Evolutionary conservation across 2,797 vertebrate genomes (phyloP).

Genomic region (Sebastes iracundus): DNA sequence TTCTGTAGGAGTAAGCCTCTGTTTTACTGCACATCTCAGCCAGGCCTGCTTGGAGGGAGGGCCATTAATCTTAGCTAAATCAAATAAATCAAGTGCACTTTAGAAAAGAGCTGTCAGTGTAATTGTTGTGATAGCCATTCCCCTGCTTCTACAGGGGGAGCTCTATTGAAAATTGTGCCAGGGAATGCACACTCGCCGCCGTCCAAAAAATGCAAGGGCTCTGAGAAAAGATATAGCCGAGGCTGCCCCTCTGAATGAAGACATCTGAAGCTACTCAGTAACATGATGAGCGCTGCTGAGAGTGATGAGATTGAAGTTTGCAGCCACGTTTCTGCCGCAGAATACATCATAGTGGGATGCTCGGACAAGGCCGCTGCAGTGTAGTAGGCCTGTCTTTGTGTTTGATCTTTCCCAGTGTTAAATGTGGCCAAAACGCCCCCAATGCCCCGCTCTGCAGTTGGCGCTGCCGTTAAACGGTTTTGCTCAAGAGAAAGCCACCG

Average conservation of each 20-base stretch:
- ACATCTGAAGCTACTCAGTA: slow-evolving; percentile 44
- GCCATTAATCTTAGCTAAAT: slow-evolving; percentile 80
- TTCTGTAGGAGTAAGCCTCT: slow-evolving; percentile 16
- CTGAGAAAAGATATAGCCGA: slow-evolving; percentile 38
- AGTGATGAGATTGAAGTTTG: slow-evolving; percentile 44
- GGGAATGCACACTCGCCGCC: slow-evolving; percentile 57
- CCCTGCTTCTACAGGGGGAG: slow-evolving; percentile 66
- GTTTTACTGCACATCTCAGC: slow-evolving; percentile 34
- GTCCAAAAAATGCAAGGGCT: slow-evolving; percentile 41
- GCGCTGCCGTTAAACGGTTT: slow-evolving; percentile 39
- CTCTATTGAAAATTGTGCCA: slow-evolving; percentile 71
- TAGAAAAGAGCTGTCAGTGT: slow-evolving; percentile 81
- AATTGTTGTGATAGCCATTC: slow-evolving; percentile 77
- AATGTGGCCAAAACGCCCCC: slow-evolving; percentile 56
- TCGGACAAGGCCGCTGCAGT: slow-evolving; percentile 39
- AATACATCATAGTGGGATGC: slow-evolving; percentile 33
- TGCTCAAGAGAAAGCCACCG: slow-evolving; percentile 38
- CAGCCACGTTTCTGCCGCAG: neutral
- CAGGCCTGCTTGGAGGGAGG: slow-evolving; percentile 52
- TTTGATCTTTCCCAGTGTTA: slow-evolving; percentile 56
- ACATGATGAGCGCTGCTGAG: slow-evolving; percentile 10
- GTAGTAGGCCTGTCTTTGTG: slow-evolving; percentile 14
- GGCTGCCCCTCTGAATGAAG: slow-evolving; percentile 40
- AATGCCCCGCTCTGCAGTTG: slow-evolving; percentile 29
- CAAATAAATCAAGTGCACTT: slow-evolving; percentile 83